These are phyloP conservation scores for Phyllostomus hastatus DNA, from an alignment of 2,113 vertebrate genomes.

Conservation along the genomic window DNA sequence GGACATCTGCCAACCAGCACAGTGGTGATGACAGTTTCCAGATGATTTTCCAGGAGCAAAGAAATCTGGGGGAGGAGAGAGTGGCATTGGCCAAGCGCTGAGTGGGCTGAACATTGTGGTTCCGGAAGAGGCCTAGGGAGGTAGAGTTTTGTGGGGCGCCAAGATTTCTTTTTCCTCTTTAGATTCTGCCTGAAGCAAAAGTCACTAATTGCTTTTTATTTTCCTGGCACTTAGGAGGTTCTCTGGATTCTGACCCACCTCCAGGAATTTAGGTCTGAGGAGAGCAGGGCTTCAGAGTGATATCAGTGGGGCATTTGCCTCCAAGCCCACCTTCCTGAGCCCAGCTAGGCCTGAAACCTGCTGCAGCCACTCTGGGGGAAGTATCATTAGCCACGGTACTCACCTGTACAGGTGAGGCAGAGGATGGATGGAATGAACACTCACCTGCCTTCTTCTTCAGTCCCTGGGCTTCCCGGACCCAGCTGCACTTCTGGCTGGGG, in stretches of 20 bases:
- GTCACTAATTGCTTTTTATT: slow-evolving; percentile 2
- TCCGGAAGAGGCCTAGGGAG: slow-evolving; percentile 58
- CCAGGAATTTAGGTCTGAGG: neutral
- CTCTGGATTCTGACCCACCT: neutral
- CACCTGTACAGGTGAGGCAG: neutral
- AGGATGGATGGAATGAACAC: neutral
- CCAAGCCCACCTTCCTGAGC: neutral
- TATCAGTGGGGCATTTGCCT: rapidly evolving
- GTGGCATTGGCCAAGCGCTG: slow-evolving; percentile 42
- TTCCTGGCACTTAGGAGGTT: neutral
- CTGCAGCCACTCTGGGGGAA: neutral
- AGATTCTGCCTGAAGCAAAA: neutral
- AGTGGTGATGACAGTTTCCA: slow-evolving; percentile 73
- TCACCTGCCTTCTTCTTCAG: neutral
- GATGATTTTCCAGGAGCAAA: slow-evolving; percentile 72
- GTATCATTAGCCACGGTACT: neutral
- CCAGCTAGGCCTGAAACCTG: neutral
- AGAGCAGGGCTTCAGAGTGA: neutral
- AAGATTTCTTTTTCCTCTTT: slow-evolving; percentile 30
- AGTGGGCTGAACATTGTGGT: slow-evolving; percentile 47
- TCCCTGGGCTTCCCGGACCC: too few species aligned
- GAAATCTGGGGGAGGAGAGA: slow-evolving; percentile 57
- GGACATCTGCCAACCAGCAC: slow-evolving; percentile 66
- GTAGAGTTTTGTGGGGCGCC: neutral
- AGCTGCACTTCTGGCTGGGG: neutral